These are phyloP conservation scores for Ernsta delagoae DNA, from an alignment of 2,888 invertebrate species.

Conservation along the genomic window DNA sequence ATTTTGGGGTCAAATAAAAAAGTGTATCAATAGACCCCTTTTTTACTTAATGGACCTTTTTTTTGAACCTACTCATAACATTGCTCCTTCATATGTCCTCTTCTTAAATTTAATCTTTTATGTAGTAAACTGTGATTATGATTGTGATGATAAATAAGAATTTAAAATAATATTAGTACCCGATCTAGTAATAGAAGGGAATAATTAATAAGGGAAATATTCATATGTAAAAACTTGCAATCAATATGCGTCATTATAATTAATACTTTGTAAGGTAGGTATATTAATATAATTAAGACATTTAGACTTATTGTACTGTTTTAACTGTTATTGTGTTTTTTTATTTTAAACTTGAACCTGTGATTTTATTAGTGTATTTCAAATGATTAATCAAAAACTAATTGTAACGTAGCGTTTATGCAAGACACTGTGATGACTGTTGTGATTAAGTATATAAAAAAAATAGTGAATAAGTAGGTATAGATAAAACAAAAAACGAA, in stretches of 20 bases:
- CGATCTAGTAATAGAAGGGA: slow-evolving; percentile 44
- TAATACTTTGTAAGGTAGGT: slow-evolving; percentile 45
- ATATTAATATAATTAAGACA: slow-evolving; percentile 44
- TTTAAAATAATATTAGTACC: slow-evolving; percentile 44
- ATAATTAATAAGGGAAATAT: slow-evolving; percentile 44
- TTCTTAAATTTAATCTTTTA: slow-evolving; percentile 41
- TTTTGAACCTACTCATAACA: slow-evolving; percentile 45
- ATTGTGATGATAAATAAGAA: slow-evolving; percentile 44
- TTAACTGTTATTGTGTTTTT: slow-evolving; percentile 47
- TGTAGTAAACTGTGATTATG: slow-evolving; percentile 10
- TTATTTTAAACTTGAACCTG: slow-evolving; percentile 46
- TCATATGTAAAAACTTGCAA: slow-evolving; percentile 44
- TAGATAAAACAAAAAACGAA: slow-evolving; percentile 44
- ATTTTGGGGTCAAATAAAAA: slow-evolving; percentile 44
- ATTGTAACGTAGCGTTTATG: slow-evolving; percentile 38
- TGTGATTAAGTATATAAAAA: slow-evolving; percentile 43
- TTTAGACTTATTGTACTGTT: slow-evolving; percentile 45
- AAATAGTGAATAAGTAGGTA: slow-evolving; percentile 44
- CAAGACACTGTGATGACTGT: slow-evolving; percentile 42
- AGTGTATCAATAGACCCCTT: slow-evolving; percentile 40
- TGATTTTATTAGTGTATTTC: slow-evolving; percentile 46
- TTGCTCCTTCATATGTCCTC: slow-evolving; percentile 44
- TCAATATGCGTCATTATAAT: slow-evolving; percentile 44
- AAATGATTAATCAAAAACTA: slow-evolving; percentile 42
- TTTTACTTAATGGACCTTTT: slow-evolving; percentile 42